Conservation (phyloP, 2,113 vertebrate species). For the Myotis lucifugus region DNA sequence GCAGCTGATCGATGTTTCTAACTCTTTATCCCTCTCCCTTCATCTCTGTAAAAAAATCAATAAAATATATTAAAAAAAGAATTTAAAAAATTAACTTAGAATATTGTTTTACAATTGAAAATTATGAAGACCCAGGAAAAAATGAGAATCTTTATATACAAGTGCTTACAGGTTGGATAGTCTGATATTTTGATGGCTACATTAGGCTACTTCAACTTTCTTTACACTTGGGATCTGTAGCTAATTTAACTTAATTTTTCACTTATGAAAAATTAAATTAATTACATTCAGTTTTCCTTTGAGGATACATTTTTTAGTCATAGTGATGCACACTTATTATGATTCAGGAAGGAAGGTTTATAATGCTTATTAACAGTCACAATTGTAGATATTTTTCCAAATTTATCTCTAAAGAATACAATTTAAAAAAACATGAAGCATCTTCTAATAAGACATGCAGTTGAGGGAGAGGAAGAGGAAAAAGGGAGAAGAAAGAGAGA, state of each 20-base stretch:
- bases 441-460: background rate
- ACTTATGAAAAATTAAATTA: constrained; percentile 71
- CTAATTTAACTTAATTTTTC: constrained; percentile 75
- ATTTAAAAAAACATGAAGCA: background rate
- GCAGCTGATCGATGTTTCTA: too few relatives aligned
- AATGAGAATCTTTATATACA: background rate
- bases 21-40: too few relatives aligned
- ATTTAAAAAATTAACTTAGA: background rate
- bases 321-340: constrained; percentile 46
- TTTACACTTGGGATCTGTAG: constrained; percentile 15
- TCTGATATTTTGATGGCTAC: background rate
- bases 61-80: background rate
- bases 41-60: too few relatives aligned
- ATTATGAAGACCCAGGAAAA: background rate
- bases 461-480: background rate
- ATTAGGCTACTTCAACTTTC: constrained; percentile 26
- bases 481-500: fast-evolving
- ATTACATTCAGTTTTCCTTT: constrained; percentile 25
- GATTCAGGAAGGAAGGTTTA: constrained; percentile 27
- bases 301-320: constrained; percentile 32
- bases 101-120: background rate
- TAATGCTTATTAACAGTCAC: constrained; percentile 65
- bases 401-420: background rate
- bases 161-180: background rate
- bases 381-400: background rate